These are phyloP conservation scores for Heloderma charlesbogerti DNA, from an alignment of 2,113 vertebrate species.

Conservation along the genomic window DNA sequence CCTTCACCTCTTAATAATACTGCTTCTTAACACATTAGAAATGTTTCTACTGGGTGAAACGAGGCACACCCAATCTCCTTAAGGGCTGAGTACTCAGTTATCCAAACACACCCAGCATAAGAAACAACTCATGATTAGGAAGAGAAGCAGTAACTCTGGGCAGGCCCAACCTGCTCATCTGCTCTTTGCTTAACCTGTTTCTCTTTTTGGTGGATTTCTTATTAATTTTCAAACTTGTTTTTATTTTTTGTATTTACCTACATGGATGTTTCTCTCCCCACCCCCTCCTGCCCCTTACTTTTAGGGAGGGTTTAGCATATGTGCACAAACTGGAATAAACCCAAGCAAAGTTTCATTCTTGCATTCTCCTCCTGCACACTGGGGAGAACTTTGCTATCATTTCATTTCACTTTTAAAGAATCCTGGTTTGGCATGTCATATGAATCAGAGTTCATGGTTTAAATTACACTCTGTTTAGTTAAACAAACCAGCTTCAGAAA, in stretches of 20 bases:
- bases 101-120: constrained; percentile 58
- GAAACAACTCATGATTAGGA: constrained; percentile 9
- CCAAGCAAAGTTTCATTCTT: background rate
- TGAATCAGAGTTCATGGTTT: background rate
- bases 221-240: background rate
- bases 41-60: constrained; percentile 55
- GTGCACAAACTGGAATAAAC: background rate
- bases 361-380: background rate
- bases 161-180: constrained; percentile 31
- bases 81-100: constrained; percentile 55
- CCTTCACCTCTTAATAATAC: constrained; percentile 21
- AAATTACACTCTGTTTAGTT: background rate
- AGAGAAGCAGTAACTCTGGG: constrained; percentile 34
- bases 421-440: background rate
- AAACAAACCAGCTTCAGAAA: background rate
- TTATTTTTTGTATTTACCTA: background rate
- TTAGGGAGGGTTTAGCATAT: background rate
- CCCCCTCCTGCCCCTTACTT: no score
- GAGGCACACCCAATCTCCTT: constrained; percentile 61
- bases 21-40: constrained; percentile 31
- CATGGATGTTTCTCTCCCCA: no score
- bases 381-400: background rate
- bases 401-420: background rate
- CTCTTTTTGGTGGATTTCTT: background rate
- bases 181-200: background rate